Evolutionary conservation across 1,140 invertebrate species (phyloP).

Genomic region (Coptotermes formosanus): DNA sequence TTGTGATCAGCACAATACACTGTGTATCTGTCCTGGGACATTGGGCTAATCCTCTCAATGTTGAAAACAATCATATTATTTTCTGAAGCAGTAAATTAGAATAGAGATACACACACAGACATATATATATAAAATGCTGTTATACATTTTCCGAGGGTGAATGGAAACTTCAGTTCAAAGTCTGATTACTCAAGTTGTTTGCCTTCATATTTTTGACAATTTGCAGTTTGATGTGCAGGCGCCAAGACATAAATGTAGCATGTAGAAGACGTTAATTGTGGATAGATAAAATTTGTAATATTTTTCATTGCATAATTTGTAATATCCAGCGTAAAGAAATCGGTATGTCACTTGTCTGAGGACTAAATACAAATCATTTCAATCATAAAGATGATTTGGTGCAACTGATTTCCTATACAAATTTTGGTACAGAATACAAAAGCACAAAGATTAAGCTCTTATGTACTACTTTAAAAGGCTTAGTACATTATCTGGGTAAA

Average conservation of each 20-base stretch:
- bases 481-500: no score
- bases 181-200: background rate
- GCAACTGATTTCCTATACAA: background rate
- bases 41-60: background rate
- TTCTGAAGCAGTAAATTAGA: conserved; percentile 7
- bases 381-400: background rate
- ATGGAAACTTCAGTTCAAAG: background rate
- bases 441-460: background rate
- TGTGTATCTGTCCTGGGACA: background rate
- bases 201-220: conserved; percentile 9
- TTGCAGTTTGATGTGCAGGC: conserved; percentile 6
- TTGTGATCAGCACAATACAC: background rate
- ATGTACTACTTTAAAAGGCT: no score
- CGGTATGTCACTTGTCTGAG: background rate
- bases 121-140: background rate
- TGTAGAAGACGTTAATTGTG: background rate
- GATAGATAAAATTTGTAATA: background rate
- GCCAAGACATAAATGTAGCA: conserved; percentile 4
- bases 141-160: background rate
- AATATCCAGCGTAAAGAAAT: background rate
- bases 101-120: background rate
- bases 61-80: conserved; percentile 4
- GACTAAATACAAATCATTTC: background rate
- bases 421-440: background rate
- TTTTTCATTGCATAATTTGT: conserved; percentile 5